Base-by-base conservation (phyloP, 2,113 vertebrate genomes). In the Panthera tigris region DNA sequence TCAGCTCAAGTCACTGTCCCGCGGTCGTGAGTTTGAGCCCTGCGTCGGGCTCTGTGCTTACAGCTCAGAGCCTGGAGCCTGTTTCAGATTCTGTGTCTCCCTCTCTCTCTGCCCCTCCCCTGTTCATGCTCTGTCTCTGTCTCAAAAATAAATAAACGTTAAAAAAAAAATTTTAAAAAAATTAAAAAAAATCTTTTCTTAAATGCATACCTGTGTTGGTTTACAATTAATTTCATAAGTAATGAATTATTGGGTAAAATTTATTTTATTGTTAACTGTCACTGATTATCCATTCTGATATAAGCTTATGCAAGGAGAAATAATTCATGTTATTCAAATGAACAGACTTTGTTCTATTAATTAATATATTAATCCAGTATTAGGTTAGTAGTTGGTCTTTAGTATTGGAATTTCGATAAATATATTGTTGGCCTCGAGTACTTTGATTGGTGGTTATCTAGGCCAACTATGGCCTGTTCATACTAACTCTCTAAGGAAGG, bases 251-350 rank as follows among this genome's bases (percentile, higher is more conserved):
- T 92, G 5, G 36, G 11, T 57, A 65, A 18, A 11, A 66, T 13
- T 36, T n/a, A 9, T 52, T 36, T 45, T 45, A 45, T 80, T 39
- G 11, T 85, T 93, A 93, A 69, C 48, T 69, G 36, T 89, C 45
- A 94, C 79, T 79, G 55, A 13, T 7, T 65, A 31, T 89, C 31
- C 10, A 4, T 36, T 87, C 55, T 83, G 68, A 83, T 66, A 52
- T 66, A 97, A 29, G 4, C n/a, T 95, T 79, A 15, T 45, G 39
- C 57, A 29, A 52, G 27, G 18, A 91, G n/a, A 95, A 48, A 12
- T 23, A 2, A 13, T 61, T 96, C 92, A 76, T 76, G 39, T 95
- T 94, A 92, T 45, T 97, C 33, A 79, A 87, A 91, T 84, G 89
- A 95, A 69, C 87, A 94, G 61, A 25, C 52, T 39, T 57, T 7